These are phyloP conservation scores for Dicyrtomina minuta DNA, from an alignment of 2,888 invertebrate species.

Conservation along the genomic window DNA sequence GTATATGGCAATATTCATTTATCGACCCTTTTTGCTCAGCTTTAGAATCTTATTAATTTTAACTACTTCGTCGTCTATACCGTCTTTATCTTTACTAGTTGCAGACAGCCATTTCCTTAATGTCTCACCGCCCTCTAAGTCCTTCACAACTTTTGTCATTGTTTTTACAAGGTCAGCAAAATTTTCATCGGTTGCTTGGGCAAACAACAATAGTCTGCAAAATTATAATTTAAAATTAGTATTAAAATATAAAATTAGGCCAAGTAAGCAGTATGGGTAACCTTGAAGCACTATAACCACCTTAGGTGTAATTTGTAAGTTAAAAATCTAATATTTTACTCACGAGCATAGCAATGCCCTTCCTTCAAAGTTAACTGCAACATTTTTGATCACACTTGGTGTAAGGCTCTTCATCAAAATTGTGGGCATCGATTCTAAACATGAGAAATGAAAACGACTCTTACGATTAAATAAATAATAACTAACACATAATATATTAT, in stretches of 20 bases:
- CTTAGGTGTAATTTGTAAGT: too few relatives aligned
- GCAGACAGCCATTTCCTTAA: constrained; percentile 6
- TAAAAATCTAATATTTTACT: neutral
- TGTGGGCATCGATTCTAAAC: neutral
- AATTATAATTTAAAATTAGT: constrained; percentile 2
- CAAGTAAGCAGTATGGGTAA: too few relatives aligned
- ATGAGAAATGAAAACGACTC: too few relatives aligned
- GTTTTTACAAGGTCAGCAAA: neutral
- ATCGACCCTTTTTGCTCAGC: too few relatives aligned
- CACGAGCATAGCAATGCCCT: constrained; percentile 2
- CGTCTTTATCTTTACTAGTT: neutral
- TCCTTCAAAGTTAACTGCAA: constrained; percentile 8
- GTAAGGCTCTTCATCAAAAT: constrained; percentile 6
- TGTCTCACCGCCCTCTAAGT: neutral
- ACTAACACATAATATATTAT: too few relatives aligned
- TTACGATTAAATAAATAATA: too few relatives aligned
- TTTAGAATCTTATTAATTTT: too few relatives aligned
- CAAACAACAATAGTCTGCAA: constrained; percentile 3
- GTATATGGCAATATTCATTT: too few relatives aligned
- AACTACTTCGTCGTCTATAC: too few relatives aligned
- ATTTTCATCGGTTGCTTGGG: neutral
- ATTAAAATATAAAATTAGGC: neutral
- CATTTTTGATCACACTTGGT: neutral
- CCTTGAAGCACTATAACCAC: too few relatives aligned
- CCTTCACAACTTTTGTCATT: neutral